A percentile compares a stretch with the other conserved stretches of the same genome.
Evolutionary conservation across 2,797 vertebrate species (phyloP).

Genomic region (Enteromius unitaeniatus): DNA sequence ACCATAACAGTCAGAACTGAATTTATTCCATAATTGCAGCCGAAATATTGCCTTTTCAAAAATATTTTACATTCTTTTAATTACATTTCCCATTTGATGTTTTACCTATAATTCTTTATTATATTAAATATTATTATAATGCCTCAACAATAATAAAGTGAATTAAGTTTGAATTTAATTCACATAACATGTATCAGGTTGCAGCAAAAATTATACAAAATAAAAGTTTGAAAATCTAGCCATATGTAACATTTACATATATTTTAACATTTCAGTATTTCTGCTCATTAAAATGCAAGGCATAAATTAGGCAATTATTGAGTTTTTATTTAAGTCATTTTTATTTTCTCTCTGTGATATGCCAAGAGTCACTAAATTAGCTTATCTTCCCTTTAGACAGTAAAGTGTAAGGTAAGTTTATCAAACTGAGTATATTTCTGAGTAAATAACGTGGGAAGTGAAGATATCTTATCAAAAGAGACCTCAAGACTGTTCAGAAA

Average conservation of each 20-base stretch:
- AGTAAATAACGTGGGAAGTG: background rate
- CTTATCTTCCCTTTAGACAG: background rate
- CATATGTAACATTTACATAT: background rate
- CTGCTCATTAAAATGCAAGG: background rate
- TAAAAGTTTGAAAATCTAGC: background rate
- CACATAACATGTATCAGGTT: too few relatives aligned
- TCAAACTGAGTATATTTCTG: constrained; percentile 1
- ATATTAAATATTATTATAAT: background rate
- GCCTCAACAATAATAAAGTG: too few relatives aligned
- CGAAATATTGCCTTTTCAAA: background rate
- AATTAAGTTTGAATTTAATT: background rate
- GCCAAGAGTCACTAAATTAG: background rate
- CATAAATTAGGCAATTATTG: background rate
- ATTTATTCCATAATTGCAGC: background rate
- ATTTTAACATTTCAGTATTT: background rate
- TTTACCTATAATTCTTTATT: background rate
- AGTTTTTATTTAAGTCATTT: background rate
- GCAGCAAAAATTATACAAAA: background rate
- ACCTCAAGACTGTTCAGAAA: constrained; percentile 64
- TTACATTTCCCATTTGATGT: background rate
- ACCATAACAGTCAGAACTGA: background rate
- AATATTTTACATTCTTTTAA: background rate
- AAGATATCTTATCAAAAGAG: background rate
- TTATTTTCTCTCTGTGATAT: background rate
- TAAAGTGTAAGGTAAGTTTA: background rate